Percentiles rank a stretch among this genome's conserved stretches.
Evolutionary conservation across 2,113 vertebrate genomes (phyloP).

Genomic region (Trachemys scripta): DNA sequence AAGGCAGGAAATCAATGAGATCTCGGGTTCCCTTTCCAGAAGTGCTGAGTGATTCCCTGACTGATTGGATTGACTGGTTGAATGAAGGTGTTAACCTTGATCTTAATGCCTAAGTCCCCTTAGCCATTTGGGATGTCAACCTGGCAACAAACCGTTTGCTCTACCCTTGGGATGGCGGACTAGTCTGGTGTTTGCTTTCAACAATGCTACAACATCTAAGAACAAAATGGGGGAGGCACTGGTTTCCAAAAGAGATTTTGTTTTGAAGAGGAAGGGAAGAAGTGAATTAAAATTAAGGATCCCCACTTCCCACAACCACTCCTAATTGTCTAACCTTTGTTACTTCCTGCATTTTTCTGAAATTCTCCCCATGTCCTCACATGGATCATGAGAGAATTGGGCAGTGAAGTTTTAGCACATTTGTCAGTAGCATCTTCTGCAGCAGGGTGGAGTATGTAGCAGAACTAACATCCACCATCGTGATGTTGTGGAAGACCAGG

Average conservation of each 20-base stretch:
- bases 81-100: slow-evolving; percentile 57
- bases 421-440: background rate
- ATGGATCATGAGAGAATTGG: background rate
- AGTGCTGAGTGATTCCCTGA: slow-evolving; percentile 30
- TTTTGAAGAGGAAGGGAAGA: slow-evolving; percentile 27
- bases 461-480: background rate
- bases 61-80: background rate
- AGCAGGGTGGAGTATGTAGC: background rate
- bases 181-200: slow-evolving; percentile 5
- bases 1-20: background rate
- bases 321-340: slow-evolving; percentile 47
- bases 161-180: background rate
- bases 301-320: slow-evolving; percentile 21
- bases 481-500: background rate
- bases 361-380: background rate
- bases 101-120: background rate
- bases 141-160: slow-evolving; percentile 24
- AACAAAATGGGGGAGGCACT: background rate
- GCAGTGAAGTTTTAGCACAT: background rate
- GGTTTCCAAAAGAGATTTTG: slow-evolving; percentile 35
- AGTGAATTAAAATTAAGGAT: slow-evolving; percentile 35
- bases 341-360: slow-evolving; percentile 21
- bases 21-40: background rate
- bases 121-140: background rate
- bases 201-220: background rate